Conservation (phyloP, 2,888 invertebrate genomes). For the Lasius fuliginosus region DNA sequence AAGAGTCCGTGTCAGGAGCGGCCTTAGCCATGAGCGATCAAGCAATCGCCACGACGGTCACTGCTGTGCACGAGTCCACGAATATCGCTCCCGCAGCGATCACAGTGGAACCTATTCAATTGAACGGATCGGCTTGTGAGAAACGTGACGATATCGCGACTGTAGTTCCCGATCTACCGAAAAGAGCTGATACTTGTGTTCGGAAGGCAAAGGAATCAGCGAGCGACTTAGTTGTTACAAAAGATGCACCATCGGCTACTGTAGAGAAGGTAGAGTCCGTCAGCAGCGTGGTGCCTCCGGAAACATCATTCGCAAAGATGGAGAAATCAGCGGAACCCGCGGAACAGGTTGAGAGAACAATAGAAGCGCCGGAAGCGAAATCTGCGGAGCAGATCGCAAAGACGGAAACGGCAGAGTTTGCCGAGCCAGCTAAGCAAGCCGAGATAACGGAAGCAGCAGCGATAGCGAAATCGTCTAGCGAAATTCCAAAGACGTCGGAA, state of each 20-base stretch:
- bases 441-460: neutral
- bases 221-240: neutral
- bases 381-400: neutral
- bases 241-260: neutral
- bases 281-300: neutral
- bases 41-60: slow-evolving; percentile 79
- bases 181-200: neutral
- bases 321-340: neutral
- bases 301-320: neutral
- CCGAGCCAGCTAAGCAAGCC: neutral
- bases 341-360: neutral
- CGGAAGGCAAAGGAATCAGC: neutral
- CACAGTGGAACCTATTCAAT: slow-evolving; percentile 33
- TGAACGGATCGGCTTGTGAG: slow-evolving; percentile 49
- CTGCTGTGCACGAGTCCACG: slow-evolving; percentile 78
- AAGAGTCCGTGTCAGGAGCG: slow-evolving; percentile 81
- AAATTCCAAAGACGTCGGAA: neutral
- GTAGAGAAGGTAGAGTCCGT: neutral
- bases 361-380: neutral
- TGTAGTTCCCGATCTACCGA: neutral
- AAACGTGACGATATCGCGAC: slow-evolving; percentile 5
- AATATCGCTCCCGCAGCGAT: slow-evolving; percentile 59
- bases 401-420: slow-evolving; percentile 1
- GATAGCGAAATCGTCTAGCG: neutral
- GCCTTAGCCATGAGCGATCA: slow-evolving; percentile 77